These are phyloP conservation scores for Macaria notata DNA, from an alignment of 2,888 invertebrate genomes.

Conservation along the genomic window DNA sequence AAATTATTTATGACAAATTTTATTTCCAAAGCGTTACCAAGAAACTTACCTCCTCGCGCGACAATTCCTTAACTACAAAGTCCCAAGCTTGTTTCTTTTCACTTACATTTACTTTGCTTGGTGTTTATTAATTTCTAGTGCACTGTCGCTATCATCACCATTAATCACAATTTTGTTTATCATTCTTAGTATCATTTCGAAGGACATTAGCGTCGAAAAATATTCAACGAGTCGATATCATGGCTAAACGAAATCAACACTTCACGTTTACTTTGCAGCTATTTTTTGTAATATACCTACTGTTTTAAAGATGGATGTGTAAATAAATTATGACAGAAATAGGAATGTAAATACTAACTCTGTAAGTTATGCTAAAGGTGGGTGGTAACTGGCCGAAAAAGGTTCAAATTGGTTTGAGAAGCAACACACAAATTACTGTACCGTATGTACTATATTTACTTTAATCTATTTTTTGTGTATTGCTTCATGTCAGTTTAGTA, in stretches of 20 bases:
- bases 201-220: no score
- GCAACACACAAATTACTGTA: no score
- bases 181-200: no score
- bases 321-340: no score
- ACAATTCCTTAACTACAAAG: conserved; percentile 31
- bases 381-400: no score
- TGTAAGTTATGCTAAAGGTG: no score
- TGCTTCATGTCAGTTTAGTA: no score
- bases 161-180: conserved; percentile 20
- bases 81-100: conserved; percentile 50
- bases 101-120: conserved; percentile 53
- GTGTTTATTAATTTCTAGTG: conserved; percentile 47
- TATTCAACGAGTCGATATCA: not conserved
- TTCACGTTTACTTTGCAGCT: conserved; percentile 28
- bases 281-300: conserved; percentile 1
- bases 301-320: not conserved
- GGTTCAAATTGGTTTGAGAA: no score
- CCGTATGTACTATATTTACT: no score
- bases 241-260: not conserved
- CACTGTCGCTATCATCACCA: conserved; percentile 40
- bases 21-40: not conserved
- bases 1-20: no score
- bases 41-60: conserved; percentile 36
- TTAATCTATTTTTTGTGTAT: no score
- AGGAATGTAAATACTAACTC: no score